Evolutionary conservation across 35 echinoderm and acorn worm species (phyloP).

Genomic region (Stichopus chloronotus): DNA sequence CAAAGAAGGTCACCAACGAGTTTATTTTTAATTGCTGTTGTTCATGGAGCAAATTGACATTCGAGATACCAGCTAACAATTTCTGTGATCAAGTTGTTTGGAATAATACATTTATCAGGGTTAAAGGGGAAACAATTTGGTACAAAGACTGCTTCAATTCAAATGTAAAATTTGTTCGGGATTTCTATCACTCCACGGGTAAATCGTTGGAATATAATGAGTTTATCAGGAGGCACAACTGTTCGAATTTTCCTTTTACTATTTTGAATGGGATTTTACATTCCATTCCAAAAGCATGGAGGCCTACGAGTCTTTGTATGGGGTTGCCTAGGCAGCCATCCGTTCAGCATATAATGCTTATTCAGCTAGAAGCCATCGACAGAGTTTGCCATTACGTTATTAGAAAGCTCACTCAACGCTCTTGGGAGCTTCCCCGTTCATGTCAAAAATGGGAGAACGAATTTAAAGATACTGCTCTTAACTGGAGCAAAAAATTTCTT

Average conservation of each 20-base stretch:
- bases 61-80: not conserved
- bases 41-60: not conserved
- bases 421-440: not conserved
- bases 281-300: not conserved
- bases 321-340: not conserved
- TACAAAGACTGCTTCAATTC: not conserved
- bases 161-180: not conserved
- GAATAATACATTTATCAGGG: slow-evolving; percentile 13
- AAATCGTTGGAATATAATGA: not conserved
- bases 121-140: not conserved
- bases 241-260: not conserved
- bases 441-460: not conserved
- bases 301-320: not conserved
- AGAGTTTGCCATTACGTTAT: slow-evolving; percentile 19
- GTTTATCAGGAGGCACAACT: not conserved
- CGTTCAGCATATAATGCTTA: not conserved
- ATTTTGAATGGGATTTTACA: not conserved
- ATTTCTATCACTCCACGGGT: not conserved
- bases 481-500: not conserved
- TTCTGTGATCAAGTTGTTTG: slow-evolving; percentile 26
- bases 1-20: not conserved
- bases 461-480: slow-evolving; percentile 1
- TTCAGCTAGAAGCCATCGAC: too few species aligned
- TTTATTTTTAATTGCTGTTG: slow-evolving; percentile 43
- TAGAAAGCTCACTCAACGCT: slow-evolving; percentile 5